These are phyloP conservation scores for Cirrhinus molitorella DNA, from an alignment of 2,797 vertebrate species.

Conservation along the genomic window DNA sequence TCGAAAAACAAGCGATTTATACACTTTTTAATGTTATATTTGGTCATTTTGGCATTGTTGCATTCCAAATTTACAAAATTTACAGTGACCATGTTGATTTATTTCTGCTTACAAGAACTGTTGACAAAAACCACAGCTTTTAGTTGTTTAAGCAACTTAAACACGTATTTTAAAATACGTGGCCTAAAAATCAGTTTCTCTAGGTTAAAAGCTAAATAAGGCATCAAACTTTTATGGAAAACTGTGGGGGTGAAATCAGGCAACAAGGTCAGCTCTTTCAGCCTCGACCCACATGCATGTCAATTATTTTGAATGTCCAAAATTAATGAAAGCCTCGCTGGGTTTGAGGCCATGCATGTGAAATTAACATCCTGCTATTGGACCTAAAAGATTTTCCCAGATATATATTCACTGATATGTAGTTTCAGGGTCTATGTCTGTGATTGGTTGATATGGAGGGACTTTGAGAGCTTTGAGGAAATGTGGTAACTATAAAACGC, in stretches of 20 bases:
- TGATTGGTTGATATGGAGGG: slow-evolving; percentile 8
- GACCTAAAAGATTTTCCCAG: not conserved
- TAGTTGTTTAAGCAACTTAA: not conserved
- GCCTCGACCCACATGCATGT: slow-evolving; percentile 11
- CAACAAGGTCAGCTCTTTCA: slow-evolving; percentile 9
- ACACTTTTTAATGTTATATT: too few relatives aligned
- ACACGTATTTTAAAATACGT: not conserved
- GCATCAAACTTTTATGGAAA: not conserved
- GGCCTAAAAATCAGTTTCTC: not conserved
- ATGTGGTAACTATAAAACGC: not conserved
- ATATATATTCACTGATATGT: not conserved
- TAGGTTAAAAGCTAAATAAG: slow-evolving; percentile 8
- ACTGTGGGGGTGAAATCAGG: not conserved
- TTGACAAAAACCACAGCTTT: not conserved
- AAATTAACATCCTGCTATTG: not conserved
- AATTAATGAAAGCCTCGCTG: not conserved
- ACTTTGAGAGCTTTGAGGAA: not conserved
- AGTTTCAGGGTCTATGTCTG: not conserved
- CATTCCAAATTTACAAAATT: too few relatives aligned
- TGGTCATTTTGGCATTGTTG: too few relatives aligned
- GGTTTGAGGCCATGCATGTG: not conserved
- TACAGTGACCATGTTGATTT: too few relatives aligned
- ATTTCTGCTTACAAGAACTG: too few relatives aligned
- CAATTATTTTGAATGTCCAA: slow-evolving; percentile 1
- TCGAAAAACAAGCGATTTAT: too few relatives aligned